Conservation (phyloP, 2,888 invertebrate genomes). For the Epiblema foenella region DNA sequence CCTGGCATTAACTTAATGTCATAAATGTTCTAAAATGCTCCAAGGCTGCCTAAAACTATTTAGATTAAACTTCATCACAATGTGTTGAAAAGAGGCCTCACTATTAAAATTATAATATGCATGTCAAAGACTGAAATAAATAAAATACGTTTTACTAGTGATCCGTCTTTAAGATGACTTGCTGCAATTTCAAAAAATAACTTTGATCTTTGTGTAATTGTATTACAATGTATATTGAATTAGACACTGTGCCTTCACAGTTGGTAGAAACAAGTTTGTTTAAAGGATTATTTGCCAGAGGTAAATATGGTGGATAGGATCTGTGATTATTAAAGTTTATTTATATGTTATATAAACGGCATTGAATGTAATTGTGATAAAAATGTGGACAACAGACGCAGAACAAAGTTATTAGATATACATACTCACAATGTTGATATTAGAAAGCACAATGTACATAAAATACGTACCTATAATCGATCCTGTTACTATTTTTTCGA, state of each 20-base stretch:
- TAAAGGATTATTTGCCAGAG: conserved; percentile 5
- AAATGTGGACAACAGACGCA: background rate
- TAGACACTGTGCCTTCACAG: background rate
- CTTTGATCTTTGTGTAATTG: background rate
- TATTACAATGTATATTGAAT: background rate
- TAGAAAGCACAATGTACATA: background rate
- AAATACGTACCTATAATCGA: background rate
- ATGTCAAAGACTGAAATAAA: conserved; percentile 24
- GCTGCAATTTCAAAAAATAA: conserved; percentile 1
- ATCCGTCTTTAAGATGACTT: conserved; percentile 10
- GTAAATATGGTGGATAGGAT: conserved; percentile 21
- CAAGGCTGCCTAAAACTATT: conserved; percentile 35
- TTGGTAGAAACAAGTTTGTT: conserved; percentile 9
- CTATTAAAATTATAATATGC: background rate
- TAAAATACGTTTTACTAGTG: conserved; percentile 14
- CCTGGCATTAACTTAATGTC: conserved; percentile 10
- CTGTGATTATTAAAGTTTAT: conserved; percentile 38
- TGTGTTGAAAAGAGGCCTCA: conserved; percentile 11
- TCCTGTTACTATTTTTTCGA: background rate
- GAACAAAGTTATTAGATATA: conserved; percentile 1
- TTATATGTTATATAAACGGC: conserved; percentile 17
- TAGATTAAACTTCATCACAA: conserved; percentile 29
- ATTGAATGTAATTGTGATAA: conserved; percentile 29
- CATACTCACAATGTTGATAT: background rate
- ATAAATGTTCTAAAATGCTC: conserved; percentile 31